Evolutionary conservation across 2,797 vertebrate genomes (phyloP).

Genomic region (Sebastes paucispinis): DNA sequence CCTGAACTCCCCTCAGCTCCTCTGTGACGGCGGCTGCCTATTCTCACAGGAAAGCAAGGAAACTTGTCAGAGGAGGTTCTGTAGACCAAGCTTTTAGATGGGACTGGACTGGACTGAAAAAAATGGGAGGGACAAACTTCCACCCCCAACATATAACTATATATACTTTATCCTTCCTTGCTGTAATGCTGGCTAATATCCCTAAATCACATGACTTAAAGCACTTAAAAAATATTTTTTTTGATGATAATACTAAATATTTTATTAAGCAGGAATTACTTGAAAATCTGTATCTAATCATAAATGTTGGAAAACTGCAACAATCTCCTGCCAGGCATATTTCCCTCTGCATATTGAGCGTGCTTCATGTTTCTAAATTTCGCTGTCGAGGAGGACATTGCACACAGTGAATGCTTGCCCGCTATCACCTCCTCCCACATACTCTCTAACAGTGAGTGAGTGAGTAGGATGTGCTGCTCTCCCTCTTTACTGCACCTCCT

Average conservation of each 20-base stretch:
- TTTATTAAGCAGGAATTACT: slow-evolving; percentile 14
- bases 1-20: slow-evolving; percentile 62
- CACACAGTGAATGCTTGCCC: slow-evolving; percentile 65
- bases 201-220: neutral
- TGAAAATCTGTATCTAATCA: slow-evolving; percentile 16
- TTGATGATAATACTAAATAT: neutral
- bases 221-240: neutral
- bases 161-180: neutral
- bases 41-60: slow-evolving; percentile 66
- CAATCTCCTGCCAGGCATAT: slow-evolving; percentile 42
- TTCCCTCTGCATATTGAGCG: slow-evolving; percentile 57
- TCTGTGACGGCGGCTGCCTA: slow-evolving; percentile 71
- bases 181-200: slow-evolving; percentile 3
- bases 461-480: slow-evolving; percentile 73
- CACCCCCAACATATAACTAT: slow-evolving; percentile 14
- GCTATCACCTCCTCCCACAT: slow-evolving; percentile 80
- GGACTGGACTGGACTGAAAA: slow-evolving; percentile 40
- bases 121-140: slow-evolving; percentile 46
- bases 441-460: slow-evolving; percentile 69
- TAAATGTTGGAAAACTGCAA: slow-evolving; percentile 35
- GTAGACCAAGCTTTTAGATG: slow-evolving; percentile 49
- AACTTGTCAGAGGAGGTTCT: slow-evolving; percentile 64
- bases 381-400: slow-evolving; percentile 66
- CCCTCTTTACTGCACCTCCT: slow-evolving; percentile 54
- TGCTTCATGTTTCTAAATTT: slow-evolving; percentile 65